Evolutionary conservation across 2,888 invertebrate genomes (phyloP), one percentile per base, ranked within the genome.

Genomic region (Trachelus troglodyta): DNA sequence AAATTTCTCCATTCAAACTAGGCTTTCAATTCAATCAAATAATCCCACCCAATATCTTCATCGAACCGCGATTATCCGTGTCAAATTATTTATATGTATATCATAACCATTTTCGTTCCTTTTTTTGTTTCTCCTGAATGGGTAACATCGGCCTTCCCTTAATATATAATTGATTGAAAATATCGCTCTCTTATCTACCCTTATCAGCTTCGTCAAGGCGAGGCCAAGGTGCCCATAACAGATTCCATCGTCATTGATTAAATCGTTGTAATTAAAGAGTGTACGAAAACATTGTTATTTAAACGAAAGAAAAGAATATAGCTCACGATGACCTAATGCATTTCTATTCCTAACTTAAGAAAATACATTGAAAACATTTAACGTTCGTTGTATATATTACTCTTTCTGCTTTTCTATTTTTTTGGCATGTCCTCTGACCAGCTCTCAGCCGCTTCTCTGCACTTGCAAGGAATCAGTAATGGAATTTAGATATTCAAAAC

Each of bases 111-210:
- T 71, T 71, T 34, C 23, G 23, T 56, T 56, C 23, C 56, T 75
- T 68, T 75, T 12, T 76, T 73, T 75, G 30, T 74, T 56, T 73
- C 74, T 56, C 75, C 76, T 81, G 85, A 87, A 89, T 91, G 90
- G 88, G 89, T 89, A 89, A 87, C 91, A 87, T 92, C 91, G 90
- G 89, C 91, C 91, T 91, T 88, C 84, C 90, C 91, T 92, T 91
- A 85, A 86, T 81, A 80, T 34, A 79, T 34, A 79, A 78, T 76
- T 69, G 35, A 80, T 80, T 76, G 75, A 79, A 71, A 78, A 31
- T 76, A 74, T n/a, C 69, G 31, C 69, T 69, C 75, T 30, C 35
- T 37, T 76, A 74, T 71, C 30, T 78, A 71, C 77, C 76, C 77
- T 75, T 78, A 77, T 83, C 73, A 77, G 79, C 81, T 79, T 40